Evolutionary conservation across 2,113 vertebrate species (phyloP), one percentile per base, ranked within the genome.

Genomic region (Ascaphus truei): DNA sequence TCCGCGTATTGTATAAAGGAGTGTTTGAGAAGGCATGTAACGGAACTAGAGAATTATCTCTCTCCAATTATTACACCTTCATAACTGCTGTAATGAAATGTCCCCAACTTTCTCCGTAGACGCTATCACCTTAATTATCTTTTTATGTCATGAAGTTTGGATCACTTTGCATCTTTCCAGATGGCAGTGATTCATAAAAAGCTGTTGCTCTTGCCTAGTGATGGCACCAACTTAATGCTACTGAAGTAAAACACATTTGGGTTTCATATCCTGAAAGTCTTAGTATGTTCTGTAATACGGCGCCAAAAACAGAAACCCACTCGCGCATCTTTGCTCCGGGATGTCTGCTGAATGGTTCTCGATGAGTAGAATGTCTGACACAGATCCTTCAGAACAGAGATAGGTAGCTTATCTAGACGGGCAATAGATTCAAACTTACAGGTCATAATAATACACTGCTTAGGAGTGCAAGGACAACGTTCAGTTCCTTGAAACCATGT

Each of bases 181-280:
- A 71, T 60, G 52, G 67, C 67, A 61, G 57, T 71, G 56, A 71
- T 61, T 61, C 56, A 60, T 52, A 52, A 71, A 61, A 69, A 71
- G 47, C 45, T 71, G 67, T 61, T 71, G 45, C 25, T 61, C 25
- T 61, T 71, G 45, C 67, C 56, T 61, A 12, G 57, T 61, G 67
- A 71, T 45, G 52, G 56, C 56, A 61, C 56, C 56, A 43, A 61
- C 60, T 71, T 71, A 71, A 71, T 71, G 33, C 45, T 61, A n/a
- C n/a, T n/a, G n/a, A n/a, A 71, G 67, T 71, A 71, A 37, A 61
- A 52, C 66, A 61, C 67, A 71, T 61, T 71, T 71, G 57, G 56
- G 56, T 71, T 52, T 71, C 33, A 58, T 61, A 71, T 37, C 56
- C 45, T 61, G 45, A 52, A 61, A 71, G 67, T 52, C 67, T 71